These are phyloP conservation scores for Anhinga anhinga DNA, from an alignment of 2,113 vertebrate genomes.

Conservation along the genomic window DNA sequence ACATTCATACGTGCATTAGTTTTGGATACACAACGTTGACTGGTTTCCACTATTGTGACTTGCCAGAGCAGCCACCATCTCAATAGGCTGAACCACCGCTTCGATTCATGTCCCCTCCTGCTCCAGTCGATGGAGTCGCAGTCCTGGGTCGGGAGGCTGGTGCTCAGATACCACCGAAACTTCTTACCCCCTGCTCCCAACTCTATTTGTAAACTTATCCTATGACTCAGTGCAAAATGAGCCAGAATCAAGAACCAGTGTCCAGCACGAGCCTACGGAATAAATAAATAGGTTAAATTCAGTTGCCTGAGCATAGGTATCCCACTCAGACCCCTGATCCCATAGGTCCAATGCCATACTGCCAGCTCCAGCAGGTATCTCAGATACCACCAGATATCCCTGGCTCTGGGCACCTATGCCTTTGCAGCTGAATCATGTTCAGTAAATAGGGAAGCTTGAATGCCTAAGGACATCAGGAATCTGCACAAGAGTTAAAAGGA, in stretches of 20 bases:
- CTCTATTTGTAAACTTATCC: neutral
- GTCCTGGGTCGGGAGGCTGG: neutral
- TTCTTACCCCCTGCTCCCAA: neutral
- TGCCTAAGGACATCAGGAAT: neutral
- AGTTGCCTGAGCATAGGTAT: neutral
- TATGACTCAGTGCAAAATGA: neutral
- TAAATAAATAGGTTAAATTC: neutral
- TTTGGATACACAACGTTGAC: neutral
- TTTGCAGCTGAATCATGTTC: neutral
- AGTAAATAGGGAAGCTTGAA: neutral
- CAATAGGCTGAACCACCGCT: neutral
- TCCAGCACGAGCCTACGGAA: fast-evolving
- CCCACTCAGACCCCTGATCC: neutral
- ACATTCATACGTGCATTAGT: neutral
- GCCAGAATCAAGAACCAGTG: neutral
- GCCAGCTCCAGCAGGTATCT: neutral
- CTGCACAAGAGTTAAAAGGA: neutral
- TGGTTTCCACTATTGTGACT: neutral
- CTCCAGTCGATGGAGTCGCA: neutral
- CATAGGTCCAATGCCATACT: neutral
- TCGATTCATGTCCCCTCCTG: neutral
- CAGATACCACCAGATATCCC: neutral
- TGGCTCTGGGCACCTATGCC: neutral
- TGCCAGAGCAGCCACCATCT: neutral
- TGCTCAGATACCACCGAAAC: neutral